Evolutionary conservation across 2,113 vertebrate species (phyloP).

Genomic region (Urocitellus parryii): DNA sequence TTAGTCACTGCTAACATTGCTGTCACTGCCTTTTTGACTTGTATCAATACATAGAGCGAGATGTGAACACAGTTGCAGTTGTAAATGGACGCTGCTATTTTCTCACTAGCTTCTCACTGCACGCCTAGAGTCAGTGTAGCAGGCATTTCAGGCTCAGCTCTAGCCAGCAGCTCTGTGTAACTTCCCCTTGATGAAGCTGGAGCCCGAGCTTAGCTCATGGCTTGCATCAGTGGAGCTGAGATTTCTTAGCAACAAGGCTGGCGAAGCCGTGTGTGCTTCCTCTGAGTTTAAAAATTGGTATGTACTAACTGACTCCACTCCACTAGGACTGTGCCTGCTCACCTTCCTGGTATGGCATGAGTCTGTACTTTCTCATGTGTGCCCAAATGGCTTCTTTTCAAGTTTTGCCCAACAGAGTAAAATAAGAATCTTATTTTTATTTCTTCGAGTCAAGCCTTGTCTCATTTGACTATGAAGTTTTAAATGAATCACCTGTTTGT

Average conservation of each 20-base stretch:
- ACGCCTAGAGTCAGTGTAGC: background rate
- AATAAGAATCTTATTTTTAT: background rate
- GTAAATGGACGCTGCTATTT: accelerated
- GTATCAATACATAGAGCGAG: background rate
- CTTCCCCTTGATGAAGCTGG: accelerated
- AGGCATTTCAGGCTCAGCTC: too few species aligned
- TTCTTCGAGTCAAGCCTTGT: background rate
- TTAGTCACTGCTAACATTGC: too few species aligned
- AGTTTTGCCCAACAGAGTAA: background rate
- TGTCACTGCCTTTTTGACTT: background rate
- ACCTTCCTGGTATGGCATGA: accelerated
- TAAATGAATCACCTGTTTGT: background rate
- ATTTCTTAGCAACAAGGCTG: accelerated
- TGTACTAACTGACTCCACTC: accelerated
- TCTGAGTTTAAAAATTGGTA: accelerated
- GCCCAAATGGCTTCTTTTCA: too few species aligned
- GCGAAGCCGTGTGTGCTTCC: accelerated
- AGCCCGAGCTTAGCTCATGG: background rate
- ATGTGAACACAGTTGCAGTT: too few species aligned
- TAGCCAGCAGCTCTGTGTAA: accelerated
- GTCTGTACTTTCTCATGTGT: background rate
- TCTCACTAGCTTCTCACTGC: accelerated
- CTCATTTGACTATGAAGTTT: background rate
- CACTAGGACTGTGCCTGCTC: accelerated
- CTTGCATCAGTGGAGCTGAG: accelerated